Evolutionary conservation across 2,888 invertebrate genomes (phyloP).

Genomic region (Chironomus riparius): DNA sequence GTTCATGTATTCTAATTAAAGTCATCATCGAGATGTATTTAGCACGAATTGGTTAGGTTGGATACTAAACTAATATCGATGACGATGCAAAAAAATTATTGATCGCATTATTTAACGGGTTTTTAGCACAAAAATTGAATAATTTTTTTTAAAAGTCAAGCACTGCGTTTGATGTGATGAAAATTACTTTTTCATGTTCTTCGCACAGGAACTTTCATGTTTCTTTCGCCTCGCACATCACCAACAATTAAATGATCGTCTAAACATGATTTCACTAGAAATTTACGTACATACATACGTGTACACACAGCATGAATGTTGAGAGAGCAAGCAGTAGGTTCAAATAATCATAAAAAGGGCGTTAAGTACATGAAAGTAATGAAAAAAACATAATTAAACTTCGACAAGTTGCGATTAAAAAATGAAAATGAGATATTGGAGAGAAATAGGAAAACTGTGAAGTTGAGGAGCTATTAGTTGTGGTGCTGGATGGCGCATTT

Average conservation of each 20-base stretch:
- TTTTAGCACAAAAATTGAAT: no score
- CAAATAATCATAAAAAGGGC: neutral
- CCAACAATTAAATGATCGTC: conserved; percentile 5
- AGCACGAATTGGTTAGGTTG: no score
- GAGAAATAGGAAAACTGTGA: no score
- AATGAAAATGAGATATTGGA: no score
- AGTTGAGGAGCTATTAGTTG: no score
- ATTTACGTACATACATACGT: neutral
- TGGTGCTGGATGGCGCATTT: no score
- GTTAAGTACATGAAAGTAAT: conserved; percentile 1
- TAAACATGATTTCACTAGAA: conserved; percentile 15
- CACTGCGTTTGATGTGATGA: neutral
- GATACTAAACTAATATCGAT: no score
- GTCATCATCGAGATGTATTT: no score
- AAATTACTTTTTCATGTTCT: conserved; percentile 4
- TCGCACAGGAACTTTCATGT: conserved; percentile 10
- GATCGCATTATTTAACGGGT: no score
- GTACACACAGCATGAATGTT: neutral
- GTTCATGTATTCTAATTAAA: no score
- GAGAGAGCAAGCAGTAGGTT: neutral
- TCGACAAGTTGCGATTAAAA: neutral
- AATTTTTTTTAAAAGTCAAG: no score
- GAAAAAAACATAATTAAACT: conserved; percentile 5
- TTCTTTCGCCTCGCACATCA: neutral
- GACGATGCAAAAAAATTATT: no score